These are phyloP conservation scores for Hipparchia sbordonii DNA, from an alignment of 2,888 invertebrate genomes.

Conservation along the genomic window DNA sequence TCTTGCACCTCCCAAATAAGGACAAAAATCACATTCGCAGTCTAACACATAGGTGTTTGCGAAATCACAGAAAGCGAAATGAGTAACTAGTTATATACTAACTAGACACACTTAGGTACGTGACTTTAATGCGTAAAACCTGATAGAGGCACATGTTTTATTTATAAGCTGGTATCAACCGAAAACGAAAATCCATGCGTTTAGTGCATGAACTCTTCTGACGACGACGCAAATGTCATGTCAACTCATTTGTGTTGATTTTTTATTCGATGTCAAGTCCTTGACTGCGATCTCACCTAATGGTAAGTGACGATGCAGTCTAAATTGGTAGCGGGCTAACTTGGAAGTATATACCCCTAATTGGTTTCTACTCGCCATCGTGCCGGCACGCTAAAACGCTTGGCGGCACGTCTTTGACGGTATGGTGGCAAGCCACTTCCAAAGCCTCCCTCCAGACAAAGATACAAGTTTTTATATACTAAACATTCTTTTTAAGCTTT, in stretches of 20 bases:
- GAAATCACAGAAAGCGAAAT: slow-evolving; percentile 21
- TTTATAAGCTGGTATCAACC: background rate
- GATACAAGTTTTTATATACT: background rate
- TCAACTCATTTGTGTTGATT: too few species aligned
- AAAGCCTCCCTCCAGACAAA: too few species aligned
- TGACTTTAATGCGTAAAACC: slow-evolving; percentile 9
- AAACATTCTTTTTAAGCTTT: too few species aligned
- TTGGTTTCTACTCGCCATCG: too few species aligned
- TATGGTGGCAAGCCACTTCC: too few species aligned
- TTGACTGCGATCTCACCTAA: too few species aligned
- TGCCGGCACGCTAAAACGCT: too few species aligned
- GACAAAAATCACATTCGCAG: slow-evolving; percentile 2
- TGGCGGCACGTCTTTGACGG: too few species aligned
- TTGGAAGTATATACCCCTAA: too few species aligned
- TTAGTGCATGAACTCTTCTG: background rate
- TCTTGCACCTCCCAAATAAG: background rate
- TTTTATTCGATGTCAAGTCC: too few species aligned
- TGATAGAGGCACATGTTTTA: slow-evolving; percentile 15
- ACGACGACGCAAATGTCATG: background rate
- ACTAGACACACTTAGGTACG: background rate
- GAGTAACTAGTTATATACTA: background rate
- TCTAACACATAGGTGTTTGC: slow-evolving; percentile 1
- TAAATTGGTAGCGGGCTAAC: too few species aligned
- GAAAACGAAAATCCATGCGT: background rate
- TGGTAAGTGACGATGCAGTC: too few species aligned